Percentiles rank a stretch among this genome's conserved stretches.
Conservation (phyloP, 2,797 vertebrate species). For the Novumbra hubbsi region DNA sequence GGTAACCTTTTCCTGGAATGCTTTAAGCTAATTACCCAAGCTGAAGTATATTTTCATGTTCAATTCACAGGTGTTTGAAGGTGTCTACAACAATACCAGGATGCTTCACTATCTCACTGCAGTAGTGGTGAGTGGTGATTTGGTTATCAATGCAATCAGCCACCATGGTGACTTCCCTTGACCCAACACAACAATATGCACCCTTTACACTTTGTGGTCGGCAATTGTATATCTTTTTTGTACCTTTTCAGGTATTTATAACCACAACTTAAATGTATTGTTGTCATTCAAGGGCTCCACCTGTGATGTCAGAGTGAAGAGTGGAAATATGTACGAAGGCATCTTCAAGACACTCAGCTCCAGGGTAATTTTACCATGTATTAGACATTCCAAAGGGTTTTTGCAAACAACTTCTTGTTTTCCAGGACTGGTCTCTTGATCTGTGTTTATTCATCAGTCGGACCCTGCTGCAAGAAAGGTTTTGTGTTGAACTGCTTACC, state of each 20-base stretch:
- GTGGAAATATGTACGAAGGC: conserved; percentile 80
- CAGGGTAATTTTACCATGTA: conserved; percentile 65
- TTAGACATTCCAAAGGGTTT: background rate
- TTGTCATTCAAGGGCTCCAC: conserved; percentile 76
- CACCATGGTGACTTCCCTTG: background rate
- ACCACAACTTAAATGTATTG: background rate
- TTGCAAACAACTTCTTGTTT: background rate
- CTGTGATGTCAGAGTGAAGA: conserved; percentile 85
- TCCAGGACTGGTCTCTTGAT: background rate
- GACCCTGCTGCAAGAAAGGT: background rate
- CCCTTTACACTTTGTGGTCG: background rate
- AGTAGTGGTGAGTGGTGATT: conserved; percentile 80
- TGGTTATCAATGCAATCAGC: background rate
- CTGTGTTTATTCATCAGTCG: background rate
- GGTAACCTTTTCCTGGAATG: background rate
- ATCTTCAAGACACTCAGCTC: conserved; percentile 89
- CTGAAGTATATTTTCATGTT: background rate
- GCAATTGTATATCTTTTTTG: background rate
- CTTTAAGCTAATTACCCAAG: background rate
- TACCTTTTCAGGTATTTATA: background rate
- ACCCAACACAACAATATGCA: background rate
- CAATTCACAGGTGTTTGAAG: conserved; percentile 79
- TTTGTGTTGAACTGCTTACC: no score
- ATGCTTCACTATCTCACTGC: conserved; percentile 89
- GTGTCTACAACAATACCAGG: conserved; percentile 85